Base-by-base conservation (phyloP, 2,888 invertebrate genomes). In the Teleogryllus oceanicus region DNA sequence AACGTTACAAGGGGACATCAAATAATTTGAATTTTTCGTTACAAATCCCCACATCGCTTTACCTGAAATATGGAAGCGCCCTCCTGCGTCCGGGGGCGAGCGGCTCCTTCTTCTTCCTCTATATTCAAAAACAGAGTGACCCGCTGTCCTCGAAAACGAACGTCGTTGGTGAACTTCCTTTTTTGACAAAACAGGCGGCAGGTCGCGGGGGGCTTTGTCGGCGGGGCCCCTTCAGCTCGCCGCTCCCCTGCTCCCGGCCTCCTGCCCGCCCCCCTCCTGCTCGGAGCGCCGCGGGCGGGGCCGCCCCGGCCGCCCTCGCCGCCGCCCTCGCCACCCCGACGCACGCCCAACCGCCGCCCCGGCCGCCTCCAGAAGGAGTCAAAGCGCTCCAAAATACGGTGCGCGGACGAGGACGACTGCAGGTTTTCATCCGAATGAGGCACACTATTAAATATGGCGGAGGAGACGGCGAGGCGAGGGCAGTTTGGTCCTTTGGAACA, bases 1-100 rank as follows among this genome's bases (percentile, higher is more conserved):
- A 62, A 62, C 62, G 62, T 62, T 62, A 62, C 62, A 16, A 62
- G 62, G 62, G 62, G 62, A 62, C 62, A 62, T 18, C 62, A 13
- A 62, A 62, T 62, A 62, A 62, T 62, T 62, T 62, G 62, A 62
- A 62, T 62, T 62, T 62, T 62, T 62, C 62, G 62, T 62, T 62
- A 62, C 62, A 62, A 62, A 62, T 62, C 62, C 62, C 16, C 16
- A 62, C 62, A 62, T 62, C 62, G 62, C 62, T 62, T 62, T 62
- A 62, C 62, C 62, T 62, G 62, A 62, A 62, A 62, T 62, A 18
- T 62, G 62, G 62, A 62, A 62, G 62, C 16, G 62, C 18, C 18
- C 62, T 18, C 62, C 62, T 62, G 13, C 16, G 62, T 5, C 62
- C 62, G 18, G 16, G 24, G 24, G 24, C 24, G 24, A 37, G 24